A percentile compares a stretch with the other conserved stretches of the same genome.
These are phyloP conservation scores for Nezara viridula DNA, from an alignment of 2,888 invertebrate genomes.

Conservation along the genomic window DNA sequence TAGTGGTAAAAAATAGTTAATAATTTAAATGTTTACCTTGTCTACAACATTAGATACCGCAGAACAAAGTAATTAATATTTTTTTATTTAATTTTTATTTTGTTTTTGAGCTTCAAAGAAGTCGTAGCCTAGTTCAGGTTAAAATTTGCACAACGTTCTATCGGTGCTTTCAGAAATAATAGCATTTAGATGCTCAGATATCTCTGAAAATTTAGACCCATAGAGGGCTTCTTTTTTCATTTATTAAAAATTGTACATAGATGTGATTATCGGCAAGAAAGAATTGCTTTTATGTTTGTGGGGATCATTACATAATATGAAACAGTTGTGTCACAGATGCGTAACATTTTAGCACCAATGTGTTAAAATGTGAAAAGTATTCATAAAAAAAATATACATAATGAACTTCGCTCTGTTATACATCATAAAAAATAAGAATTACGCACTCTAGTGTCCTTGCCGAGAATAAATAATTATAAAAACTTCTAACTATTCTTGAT, in stretches of 20 bases:
- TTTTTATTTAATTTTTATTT: slow-evolving; percentile 24
- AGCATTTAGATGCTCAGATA: slow-evolving; percentile 29
- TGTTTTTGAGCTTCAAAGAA: slow-evolving; percentile 58
- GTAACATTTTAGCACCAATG: slow-evolving; percentile 58
- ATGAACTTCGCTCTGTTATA: slow-evolving; percentile 57
- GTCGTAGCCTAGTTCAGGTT: slow-evolving; percentile 43
- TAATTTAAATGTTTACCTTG: slow-evolving; percentile 59
- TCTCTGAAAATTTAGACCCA: slow-evolving; percentile 46
- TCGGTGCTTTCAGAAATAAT: slow-evolving; percentile 26
- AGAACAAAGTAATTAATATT: slow-evolving; percentile 51
- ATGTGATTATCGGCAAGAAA: slow-evolving; percentile 54
- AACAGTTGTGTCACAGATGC: slow-evolving; percentile 46
- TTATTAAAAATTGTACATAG: slow-evolving; percentile 46
- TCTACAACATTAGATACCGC: slow-evolving; percentile 59
- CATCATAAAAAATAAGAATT: slow-evolving; percentile 59
- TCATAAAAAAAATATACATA: slow-evolving; percentile 59
- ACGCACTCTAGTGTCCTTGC: slow-evolving; percentile 55
- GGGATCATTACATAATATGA: slow-evolving; percentile 50
- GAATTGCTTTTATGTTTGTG: slow-evolving; percentile 44
- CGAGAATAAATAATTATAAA: slow-evolving; percentile 59
- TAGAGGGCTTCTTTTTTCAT: neutral
- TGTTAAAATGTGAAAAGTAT: slow-evolving; percentile 60
- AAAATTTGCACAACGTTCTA: slow-evolving; percentile 49
- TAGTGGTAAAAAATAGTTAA: slow-evolving; percentile 62
- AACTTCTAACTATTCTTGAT: slow-evolving; percentile 57